phyloP scores from a whole-genome alignment of 2,797 vertebrate species.

The Sebastolobus alascanus region DNA sequence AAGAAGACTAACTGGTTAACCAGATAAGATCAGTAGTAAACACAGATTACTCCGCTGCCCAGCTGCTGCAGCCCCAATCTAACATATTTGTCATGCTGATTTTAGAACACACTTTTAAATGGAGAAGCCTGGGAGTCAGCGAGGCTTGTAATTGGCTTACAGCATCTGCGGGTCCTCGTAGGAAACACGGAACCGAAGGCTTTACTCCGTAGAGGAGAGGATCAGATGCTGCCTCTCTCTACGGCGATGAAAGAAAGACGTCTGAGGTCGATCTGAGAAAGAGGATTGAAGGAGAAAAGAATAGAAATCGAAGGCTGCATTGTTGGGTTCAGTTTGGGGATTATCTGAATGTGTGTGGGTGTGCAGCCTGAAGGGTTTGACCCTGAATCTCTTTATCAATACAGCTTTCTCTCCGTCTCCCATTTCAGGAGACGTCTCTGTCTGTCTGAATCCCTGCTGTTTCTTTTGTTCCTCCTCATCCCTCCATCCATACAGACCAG shows the following conservation, averaged over 20 bases:
- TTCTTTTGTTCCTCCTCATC: slow-evolving; percentile 15
- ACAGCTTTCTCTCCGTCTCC: not conserved
- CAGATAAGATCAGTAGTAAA: not conserved
- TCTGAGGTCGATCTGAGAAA: not conserved
- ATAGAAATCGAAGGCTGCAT: not conserved
- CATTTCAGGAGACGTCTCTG: not conserved
- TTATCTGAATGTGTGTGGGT: slow-evolving; percentile 12
- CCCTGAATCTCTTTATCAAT: slow-evolving; percentile 13
- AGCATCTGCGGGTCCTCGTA: slow-evolving; percentile 31
- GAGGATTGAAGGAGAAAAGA: not conserved
- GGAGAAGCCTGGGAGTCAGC: slow-evolving; percentile 26
- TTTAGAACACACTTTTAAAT: slow-evolving; percentile 42
- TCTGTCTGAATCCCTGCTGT: not conserved
- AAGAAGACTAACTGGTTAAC: not conserved
- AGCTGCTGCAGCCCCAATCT: slow-evolving; percentile 13
- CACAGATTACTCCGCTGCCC: not conserved
- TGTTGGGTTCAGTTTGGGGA: slow-evolving; percentile 1
- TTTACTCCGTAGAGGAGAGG: not conserved
- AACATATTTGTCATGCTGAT: slow-evolving; percentile 34
- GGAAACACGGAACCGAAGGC: slow-evolving; percentile 21
- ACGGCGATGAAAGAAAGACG: not conserved
- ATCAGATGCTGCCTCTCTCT: slow-evolving; percentile 1
- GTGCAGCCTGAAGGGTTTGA: slow-evolving; percentile 8
- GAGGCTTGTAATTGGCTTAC: slow-evolving; percentile 59
- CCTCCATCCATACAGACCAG: slow-evolving; percentile 15